These are phyloP conservation scores for Bubo bubo DNA, from an alignment of 2,113 vertebrate species.

Conservation along the genomic window DNA sequence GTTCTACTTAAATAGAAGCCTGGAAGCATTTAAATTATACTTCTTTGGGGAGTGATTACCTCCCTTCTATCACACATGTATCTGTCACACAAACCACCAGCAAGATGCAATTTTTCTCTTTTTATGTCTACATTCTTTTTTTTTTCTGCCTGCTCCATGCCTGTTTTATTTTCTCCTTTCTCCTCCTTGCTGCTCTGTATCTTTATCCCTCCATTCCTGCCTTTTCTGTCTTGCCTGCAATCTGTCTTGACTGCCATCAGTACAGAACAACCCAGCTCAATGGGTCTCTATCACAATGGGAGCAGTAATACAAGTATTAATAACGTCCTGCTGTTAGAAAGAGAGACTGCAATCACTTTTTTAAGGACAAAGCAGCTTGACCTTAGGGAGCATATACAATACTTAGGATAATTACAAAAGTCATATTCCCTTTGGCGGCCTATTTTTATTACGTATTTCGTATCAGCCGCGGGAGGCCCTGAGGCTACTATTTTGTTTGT, in stretches of 20 bases:
- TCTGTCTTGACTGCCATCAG: background rate
- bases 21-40: background rate
- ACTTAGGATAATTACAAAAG: slow-evolving; percentile 45
- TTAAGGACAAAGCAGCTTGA: slow-evolving; percentile 36
- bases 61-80: background rate
- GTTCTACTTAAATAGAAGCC: background rate
- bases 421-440: slow-evolving; percentile 37
- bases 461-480: slow-evolving; percentile 34
- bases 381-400: slow-evolving; percentile 23
- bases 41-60: background rate
- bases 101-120: background rate
- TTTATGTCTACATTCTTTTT: background rate
- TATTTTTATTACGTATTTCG: slow-evolving; percentile 55
- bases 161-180: background rate
- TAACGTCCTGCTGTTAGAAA: slow-evolving; percentile 24
- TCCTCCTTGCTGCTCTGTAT: background rate
- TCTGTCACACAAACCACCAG: background rate
- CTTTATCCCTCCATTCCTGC: background rate
- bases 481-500: slow-evolving; percentile 50
- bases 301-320: slow-evolving; percentile 23
- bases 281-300: background rate
- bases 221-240: background rate
- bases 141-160: background rate
- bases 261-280: background rate
- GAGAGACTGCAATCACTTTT: background rate